Evolutionary conservation across 2,113 vertebrate species (phyloP).

Genomic region (Platysternon megacephalum): DNA sequence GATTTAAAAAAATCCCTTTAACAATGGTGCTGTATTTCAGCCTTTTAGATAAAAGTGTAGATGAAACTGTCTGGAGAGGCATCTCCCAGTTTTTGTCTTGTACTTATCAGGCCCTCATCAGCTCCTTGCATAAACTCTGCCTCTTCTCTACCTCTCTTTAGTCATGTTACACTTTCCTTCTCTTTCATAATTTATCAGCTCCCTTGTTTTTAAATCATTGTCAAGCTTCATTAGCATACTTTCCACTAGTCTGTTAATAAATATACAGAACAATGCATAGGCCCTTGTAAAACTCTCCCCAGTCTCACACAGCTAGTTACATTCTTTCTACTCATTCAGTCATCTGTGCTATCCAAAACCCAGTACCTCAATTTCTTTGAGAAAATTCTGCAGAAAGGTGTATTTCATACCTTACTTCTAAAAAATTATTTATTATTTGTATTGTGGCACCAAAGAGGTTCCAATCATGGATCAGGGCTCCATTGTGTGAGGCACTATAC

Average conservation of each 20-base stretch:
- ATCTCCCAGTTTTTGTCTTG: background rate
- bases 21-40: background rate
- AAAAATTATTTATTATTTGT: background rate
- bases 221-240: background rate
- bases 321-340: background rate
- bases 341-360: background rate
- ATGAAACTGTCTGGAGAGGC: background rate
- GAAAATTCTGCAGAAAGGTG: background rate
- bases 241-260: background rate
- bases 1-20: background rate
- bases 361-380: background rate
- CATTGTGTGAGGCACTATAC: background rate
- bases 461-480: background rate
- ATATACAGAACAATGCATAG: background rate
- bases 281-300: background rate
- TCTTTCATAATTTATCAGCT: background rate
- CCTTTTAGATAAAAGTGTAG: background rate
- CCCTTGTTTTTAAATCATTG: background rate
- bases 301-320: background rate
- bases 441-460: background rate
- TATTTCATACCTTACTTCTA: background rate
- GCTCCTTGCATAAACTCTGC: background rate
- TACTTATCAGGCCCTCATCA: background rate
- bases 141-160: background rate
- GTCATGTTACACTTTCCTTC: background rate